Evolutionary conservation across 2,888 invertebrate species (phyloP).

Genomic region (Autographa gamma): DNA sequence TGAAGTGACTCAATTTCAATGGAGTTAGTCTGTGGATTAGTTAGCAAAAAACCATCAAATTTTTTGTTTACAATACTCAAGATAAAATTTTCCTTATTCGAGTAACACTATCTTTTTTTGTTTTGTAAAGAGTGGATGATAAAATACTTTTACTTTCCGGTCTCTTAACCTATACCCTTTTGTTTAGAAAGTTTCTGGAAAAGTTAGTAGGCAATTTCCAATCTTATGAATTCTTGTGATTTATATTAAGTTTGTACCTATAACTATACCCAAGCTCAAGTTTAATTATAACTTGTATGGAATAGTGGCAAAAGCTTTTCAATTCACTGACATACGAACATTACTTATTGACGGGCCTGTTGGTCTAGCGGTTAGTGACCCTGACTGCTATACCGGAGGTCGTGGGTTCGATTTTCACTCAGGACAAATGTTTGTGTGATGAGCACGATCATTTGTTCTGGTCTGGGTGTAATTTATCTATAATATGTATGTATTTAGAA

Average conservation of each 20-base stretch:
- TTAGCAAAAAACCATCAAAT: neutral
- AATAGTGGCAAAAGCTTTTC: neutral
- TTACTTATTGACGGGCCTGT: too few relatives aligned
- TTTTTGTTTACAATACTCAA: conserved; percentile 1
- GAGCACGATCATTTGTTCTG: too few relatives aligned
- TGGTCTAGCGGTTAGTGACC: too few relatives aligned
- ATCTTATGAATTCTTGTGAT: neutral
- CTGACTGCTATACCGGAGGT: too few relatives aligned
- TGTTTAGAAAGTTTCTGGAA: neutral
- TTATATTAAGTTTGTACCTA: too few relatives aligned
- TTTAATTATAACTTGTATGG: neutral
- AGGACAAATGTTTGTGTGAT: too few relatives aligned
- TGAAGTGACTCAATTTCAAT: neutral
- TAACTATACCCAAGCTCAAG: too few relatives aligned
- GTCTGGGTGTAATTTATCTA: too few relatives aligned
- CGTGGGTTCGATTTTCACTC: too few relatives aligned
- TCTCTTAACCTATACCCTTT: neutral
- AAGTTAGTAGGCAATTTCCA: neutral
- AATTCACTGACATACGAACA: neutral
- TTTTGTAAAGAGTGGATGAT: neutral
- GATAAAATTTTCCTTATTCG: neutral
- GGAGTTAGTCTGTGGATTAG: neutral
- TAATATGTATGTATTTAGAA: too few relatives aligned
- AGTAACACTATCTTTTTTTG: neutral
- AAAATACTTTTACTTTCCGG: neutral